Base-by-base conservation (phyloP, 2,113 vertebrate species). In the Microcebus ravelobensis region DNA sequence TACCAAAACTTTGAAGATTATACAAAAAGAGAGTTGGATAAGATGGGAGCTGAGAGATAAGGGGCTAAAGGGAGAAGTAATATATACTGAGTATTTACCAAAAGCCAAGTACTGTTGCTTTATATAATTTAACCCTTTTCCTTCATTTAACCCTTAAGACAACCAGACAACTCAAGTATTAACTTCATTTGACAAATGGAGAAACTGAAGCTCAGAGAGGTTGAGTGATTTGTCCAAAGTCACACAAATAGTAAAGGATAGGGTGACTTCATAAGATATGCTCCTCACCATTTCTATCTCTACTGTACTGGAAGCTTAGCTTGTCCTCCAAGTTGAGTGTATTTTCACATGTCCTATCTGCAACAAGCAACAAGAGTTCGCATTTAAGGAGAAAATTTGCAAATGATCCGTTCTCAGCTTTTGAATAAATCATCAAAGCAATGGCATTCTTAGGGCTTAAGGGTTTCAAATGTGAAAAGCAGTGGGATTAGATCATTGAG, bases 121-220 rank as follows among this genome's bases (percentile, higher is more conserved):
- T 25, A 84, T 8, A 20, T 27, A 39, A 50, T n/a, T 52, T 29
- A 29, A 63, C 61, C 25, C 25, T 63, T 29, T 65, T 65, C 23
- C 20, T 12, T 73, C 65, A n/a, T 27, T 90, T 21, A 65, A 61
- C 45, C 27, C 18, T 27, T 67, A 91, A 90, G 79, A 70, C 65
- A 57, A 90, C 25, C 45, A 87, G 23, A 42, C 12, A 74, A 79
- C 27, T 95, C 76, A 59, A 15, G 11, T 81, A 82, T 76, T 48
- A 82, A 87, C 52, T 29, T 86, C 21, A 65, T 59, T 84, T 80
- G 55, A 67, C 15, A 91, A 67, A 57, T 63, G 34, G 74, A 79
- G 76, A 93, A 90, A 91, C 42, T 84, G 74, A 94, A 87, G 55
- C 23, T 94, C 76, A 81, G 77, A 76, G 39, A 94, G 9, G 73